Percentiles rank a stretch among this genome's conserved stretches.
These are phyloP conservation scores for Phaethon lepturus DNA, from an alignment of 2,113 vertebrate species.

Conservation along the genomic window DNA sequence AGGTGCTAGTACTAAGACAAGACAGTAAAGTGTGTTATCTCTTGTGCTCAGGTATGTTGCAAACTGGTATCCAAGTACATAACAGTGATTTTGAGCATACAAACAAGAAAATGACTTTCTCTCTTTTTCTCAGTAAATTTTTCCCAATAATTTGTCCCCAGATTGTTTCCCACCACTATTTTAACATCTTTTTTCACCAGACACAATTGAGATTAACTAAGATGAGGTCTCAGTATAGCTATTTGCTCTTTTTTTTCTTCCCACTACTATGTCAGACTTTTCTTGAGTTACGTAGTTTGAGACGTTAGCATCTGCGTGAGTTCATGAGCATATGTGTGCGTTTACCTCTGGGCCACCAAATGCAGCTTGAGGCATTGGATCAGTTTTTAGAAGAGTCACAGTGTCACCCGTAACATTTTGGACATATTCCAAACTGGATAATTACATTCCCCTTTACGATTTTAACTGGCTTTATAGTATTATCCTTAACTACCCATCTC, in stretches of 20 bases:
- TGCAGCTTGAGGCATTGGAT: neutral
- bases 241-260: neutral
- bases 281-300: neutral
- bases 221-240: neutral
- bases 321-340: accelerated
- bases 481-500: neutral
- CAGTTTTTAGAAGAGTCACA: neutral
- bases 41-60: neutral
- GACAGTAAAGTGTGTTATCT: neutral
- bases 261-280: neutral
- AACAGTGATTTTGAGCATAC: neutral
- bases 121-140: neutral
- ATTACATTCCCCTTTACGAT: neutral
- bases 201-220: neutral
- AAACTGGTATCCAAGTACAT: neutral
- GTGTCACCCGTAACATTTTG: neutral
- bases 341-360: neutral
- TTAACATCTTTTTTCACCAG: neutral
- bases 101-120: neutral
- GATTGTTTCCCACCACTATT: neutral
- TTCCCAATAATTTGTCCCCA: neutral
- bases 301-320: neutral
- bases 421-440: neutral
- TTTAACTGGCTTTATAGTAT: neutral
- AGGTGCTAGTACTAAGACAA: neutral